Conservation (phyloP, 2,797 vertebrate genomes). For the Avahi laniger region DNA sequence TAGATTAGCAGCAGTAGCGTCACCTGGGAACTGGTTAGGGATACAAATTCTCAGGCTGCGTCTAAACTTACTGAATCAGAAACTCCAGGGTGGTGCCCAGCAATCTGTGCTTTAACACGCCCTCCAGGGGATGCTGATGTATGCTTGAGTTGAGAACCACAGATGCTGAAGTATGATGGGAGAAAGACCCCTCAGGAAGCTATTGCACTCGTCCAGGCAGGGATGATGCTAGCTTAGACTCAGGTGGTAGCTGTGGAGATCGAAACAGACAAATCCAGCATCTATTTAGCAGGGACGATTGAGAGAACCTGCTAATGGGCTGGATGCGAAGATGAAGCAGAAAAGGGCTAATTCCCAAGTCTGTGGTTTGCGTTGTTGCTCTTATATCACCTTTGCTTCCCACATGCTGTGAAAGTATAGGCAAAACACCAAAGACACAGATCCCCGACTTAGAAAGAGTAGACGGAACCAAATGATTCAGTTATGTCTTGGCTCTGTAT, state of each 20-base stretch:
- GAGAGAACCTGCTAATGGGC: background rate
- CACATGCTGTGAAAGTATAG: background rate
- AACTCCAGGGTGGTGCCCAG: background rate
- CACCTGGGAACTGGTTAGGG: background rate
- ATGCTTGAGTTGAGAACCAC: background rate
- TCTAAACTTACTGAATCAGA: background rate
- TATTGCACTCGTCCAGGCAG: background rate
- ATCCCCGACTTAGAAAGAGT: background rate
- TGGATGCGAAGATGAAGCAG: background rate
- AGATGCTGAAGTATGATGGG: too few species aligned
- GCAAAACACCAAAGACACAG: background rate
- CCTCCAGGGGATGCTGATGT: background rate
- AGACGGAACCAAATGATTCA: background rate
- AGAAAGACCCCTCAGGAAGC: background rate
- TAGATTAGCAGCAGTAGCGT: background rate
- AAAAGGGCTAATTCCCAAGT: background rate
- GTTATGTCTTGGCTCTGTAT: background rate
- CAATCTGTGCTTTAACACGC: background rate
- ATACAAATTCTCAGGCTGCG: background rate
- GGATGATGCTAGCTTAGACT: background rate
- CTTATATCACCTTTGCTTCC: background rate
- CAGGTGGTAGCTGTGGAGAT: background rate
- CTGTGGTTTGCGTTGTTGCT: background rate
- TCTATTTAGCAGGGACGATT: background rate
- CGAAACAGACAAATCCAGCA: background rate